Conservation (phyloP, 2,113 vertebrate genomes). For the Ceyx cyanopectus region DNA sequence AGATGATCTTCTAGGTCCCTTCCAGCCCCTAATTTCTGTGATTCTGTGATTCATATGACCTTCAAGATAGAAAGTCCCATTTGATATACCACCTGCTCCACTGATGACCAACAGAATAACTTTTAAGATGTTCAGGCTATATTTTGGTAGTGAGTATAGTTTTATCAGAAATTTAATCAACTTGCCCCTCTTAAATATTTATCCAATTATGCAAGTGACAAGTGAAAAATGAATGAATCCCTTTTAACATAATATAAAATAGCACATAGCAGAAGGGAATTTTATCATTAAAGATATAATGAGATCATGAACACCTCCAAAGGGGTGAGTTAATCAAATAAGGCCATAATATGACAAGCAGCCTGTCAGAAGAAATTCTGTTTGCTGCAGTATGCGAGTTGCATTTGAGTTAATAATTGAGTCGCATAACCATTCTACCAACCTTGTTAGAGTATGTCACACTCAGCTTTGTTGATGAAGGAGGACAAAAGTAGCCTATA, state of each 20-base stretch:
- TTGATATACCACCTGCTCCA: not conserved
- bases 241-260: conserved; percentile 48
- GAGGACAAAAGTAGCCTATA: conserved; percentile 6
- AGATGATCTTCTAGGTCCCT: too few species aligned
- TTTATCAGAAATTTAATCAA: conserved; percentile 45
- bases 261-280: conserved; percentile 62
- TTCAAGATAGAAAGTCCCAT: not conserved
- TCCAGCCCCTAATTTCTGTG: too few species aligned
- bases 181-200: conserved; percentile 48
- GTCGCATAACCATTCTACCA: not conserved
- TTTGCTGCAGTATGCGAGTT: conserved; percentile 24
- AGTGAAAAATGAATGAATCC: conserved; percentile 46
- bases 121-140: not conserved
- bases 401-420: conserved; percentile 55
- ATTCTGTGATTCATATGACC: not conserved
- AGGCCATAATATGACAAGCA: conserved; percentile 47
- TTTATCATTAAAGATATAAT: conserved; percentile 52
- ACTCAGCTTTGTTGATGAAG: not conserved
- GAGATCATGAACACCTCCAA: conserved; percentile 51
- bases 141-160: not conserved
- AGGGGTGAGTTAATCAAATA: conserved; percentile 58
- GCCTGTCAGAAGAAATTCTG: conserved; percentile 43
- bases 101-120: not conserved
- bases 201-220: conserved; percentile 54
- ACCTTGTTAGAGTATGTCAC: conserved; percentile 41